These are phyloP conservation scores for Cantharis lateralis DNA, from an alignment of 2,888 invertebrate genomes.

Conservation along the genomic window DNA sequence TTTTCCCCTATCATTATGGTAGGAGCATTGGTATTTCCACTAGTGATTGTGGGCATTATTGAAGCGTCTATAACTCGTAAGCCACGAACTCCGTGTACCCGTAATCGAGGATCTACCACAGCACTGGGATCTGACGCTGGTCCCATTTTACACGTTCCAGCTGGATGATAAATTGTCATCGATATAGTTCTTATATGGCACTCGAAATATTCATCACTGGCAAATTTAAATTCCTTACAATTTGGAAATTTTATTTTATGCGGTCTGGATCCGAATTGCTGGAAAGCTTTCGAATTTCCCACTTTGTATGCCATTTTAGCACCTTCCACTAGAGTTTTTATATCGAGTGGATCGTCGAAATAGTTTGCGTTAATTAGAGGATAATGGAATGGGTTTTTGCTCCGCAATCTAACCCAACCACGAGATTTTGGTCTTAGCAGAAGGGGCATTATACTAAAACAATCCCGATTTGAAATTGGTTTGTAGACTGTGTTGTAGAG, in stretches of 20 bases:
- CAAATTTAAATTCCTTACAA: constrained; percentile 73
- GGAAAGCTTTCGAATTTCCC: constrained; percentile 76
- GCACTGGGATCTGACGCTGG: constrained; percentile 76
- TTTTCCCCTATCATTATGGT: constrained; percentile 93
- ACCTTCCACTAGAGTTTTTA: constrained; percentile 82
- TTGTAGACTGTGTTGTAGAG: constrained; percentile 79
- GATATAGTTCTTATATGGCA: constrained; percentile 85
- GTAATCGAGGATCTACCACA: constrained; percentile 79
- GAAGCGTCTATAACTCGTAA: constrained; percentile 85
- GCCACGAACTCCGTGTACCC: constrained; percentile 77
- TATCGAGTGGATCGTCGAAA: constrained; percentile 79
- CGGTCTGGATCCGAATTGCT: constrained; percentile 77
- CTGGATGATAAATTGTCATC: constrained; percentile 90
- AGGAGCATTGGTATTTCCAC: constrained; percentile 90
- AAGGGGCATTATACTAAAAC: constrained; percentile 87
- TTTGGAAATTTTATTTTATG: constrained; percentile 79
- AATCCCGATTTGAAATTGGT: constrained; percentile 78
- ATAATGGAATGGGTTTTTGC: constrained; percentile 83
- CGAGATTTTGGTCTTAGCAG: constrained; percentile 78
- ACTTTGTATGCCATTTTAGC: constrained; percentile 75
- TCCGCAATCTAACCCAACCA: constrained; percentile 75
- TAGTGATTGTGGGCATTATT: constrained; percentile 86
- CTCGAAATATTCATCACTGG: constrained; percentile 82
- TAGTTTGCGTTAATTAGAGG: constrained; percentile 94
- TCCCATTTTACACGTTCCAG: constrained; percentile 89